phyloP scores from a whole-genome alignment of 2,797 vertebrate genomes.

The Gouania willdenowi region DNA sequence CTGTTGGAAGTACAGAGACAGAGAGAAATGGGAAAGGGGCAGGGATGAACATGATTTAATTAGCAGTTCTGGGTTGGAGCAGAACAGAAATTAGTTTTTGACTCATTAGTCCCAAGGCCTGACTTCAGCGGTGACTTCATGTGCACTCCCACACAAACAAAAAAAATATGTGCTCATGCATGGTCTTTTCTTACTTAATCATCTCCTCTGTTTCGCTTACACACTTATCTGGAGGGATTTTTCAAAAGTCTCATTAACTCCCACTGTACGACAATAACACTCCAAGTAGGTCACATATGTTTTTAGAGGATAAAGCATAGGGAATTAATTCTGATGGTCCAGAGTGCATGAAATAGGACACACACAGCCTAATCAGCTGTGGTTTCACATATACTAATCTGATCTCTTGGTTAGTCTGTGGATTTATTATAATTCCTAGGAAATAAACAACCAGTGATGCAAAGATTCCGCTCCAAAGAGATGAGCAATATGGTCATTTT shows the following conservation, averaged over 20 bases:
- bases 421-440: slow-evolving; percentile 40
- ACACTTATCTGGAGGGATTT: slow-evolving; percentile 28
- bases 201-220: slow-evolving; percentile 7
- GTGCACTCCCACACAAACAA: slow-evolving; percentile 1
- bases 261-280: slow-evolving; percentile 47
- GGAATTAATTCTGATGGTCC: slow-evolving; percentile 61
- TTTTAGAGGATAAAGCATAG: slow-evolving; percentile 59
- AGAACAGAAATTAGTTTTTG: slow-evolving; percentile 14
- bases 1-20: slow-evolving; percentile 41
- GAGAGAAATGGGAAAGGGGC: background rate
- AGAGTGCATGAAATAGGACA: slow-evolving; percentile 48
- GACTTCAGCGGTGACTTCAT: slow-evolving; percentile 4
- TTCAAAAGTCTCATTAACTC: too few species aligned
- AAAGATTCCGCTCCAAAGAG: too few species aligned
- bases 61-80: slow-evolving; percentile 7
- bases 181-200: too few species aligned
- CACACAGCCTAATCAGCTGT: slow-evolving; percentile 38
- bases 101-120: slow-evolving; percentile 16
- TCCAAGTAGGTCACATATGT: slow-evolving; percentile 67
- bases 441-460: slow-evolving; percentile 18
- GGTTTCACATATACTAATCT: slow-evolving; percentile 59
- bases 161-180: background rate
- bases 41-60: slow-evolving; percentile 18
- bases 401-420: slow-evolving; percentile 34
- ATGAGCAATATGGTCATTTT: too few species aligned